phyloP scores from a whole-genome alignment of 2,797 vertebrate species.

The Fistularia tabacaria region DNA sequence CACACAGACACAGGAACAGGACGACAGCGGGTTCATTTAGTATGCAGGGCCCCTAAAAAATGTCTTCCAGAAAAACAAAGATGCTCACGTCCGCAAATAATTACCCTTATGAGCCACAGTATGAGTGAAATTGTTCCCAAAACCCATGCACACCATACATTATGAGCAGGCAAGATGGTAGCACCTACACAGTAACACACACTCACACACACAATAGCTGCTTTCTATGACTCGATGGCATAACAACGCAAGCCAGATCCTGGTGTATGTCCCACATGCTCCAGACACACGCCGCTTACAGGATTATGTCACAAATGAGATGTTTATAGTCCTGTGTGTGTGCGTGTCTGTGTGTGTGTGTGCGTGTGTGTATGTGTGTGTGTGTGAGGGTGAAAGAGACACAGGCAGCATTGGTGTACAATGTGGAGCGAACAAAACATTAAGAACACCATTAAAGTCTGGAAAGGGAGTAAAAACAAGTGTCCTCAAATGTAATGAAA shows the following conservation, averaged over 20 bases:
- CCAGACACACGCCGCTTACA: conserved; percentile 69
- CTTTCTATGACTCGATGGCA: conserved; percentile 80
- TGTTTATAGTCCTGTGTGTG: conserved; percentile 31
- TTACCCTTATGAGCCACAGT: no score
- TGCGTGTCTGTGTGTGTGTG: conserved; percentile 14
- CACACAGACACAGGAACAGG: conserved; percentile 68
- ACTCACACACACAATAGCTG: conserved; percentile 58
- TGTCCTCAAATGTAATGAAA: no score
- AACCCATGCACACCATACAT: no score
- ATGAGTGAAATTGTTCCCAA: no score
- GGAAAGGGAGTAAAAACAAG: no score
- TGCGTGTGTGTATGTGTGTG: conserved; percentile 14
- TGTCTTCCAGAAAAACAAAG: no score
- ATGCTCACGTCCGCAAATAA: no score
- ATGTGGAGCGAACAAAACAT: neutral
- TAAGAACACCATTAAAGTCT: no score
- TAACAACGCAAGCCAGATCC: conserved; percentile 75
- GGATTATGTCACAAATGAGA: conserved; percentile 65
- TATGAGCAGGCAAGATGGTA: conserved; percentile 32
- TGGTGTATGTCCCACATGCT: conserved; percentile 71
- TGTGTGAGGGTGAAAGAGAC: neutral
- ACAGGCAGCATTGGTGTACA: neutral
- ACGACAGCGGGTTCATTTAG: conserved; percentile 73
- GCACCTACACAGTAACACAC: neutral
- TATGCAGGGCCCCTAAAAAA: neutral